Base-by-base conservation (phyloP, 2,113 vertebrate genomes). In the Bombycilla garrulus region DNA sequence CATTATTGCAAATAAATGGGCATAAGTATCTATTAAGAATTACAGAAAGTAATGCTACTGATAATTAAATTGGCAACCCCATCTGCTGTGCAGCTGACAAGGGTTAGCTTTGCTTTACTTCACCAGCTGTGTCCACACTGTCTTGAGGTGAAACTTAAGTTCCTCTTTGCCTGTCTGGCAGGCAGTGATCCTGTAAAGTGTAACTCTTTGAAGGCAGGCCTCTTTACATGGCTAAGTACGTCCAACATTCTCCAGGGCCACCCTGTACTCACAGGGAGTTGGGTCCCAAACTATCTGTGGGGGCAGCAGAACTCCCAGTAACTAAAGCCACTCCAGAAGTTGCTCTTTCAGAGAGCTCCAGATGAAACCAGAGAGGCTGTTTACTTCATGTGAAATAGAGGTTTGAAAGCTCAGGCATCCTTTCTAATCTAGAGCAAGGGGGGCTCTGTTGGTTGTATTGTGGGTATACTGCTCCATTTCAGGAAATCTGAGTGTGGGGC, bases 141-240 rank as follows among this genome's bases (percentile, higher is more conserved):
- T 88, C 66, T 73, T 23, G 81, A 77, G 35, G 58, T 70, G 92
- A 86, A 93, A 83, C 50, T 90, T 66, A 80, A 92, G 94, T 94
- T 88, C 71, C 54, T 58, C 8, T n/a, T 89, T 67, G 86, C 58
- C 56, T 42, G 25, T 70, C 42, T 18, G 36, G 64, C 72, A 57
- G 91, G 60, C 77, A 42, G 26, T 11, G 33, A 90, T 84, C 70
- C 53, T 38, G 5, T 21, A 24, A 71, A 89, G 66, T 0, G 0
- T 69, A 77, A 61, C 58, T 61, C 90, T 90, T 95, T 96, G 93
- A 95, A 96, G 88, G 62, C 74, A 72, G 79, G 45, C 62, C 58
- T 86, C 62, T 95, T 93, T 64, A 51, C 79, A 12, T 61, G 88
- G 93, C 53, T 57, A 29, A 79, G 88, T 90, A 94, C 0, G 16